phyloP scores from a whole-genome alignment of 2,113 vertebrate species.

The Geococcyx californianus region DNA sequence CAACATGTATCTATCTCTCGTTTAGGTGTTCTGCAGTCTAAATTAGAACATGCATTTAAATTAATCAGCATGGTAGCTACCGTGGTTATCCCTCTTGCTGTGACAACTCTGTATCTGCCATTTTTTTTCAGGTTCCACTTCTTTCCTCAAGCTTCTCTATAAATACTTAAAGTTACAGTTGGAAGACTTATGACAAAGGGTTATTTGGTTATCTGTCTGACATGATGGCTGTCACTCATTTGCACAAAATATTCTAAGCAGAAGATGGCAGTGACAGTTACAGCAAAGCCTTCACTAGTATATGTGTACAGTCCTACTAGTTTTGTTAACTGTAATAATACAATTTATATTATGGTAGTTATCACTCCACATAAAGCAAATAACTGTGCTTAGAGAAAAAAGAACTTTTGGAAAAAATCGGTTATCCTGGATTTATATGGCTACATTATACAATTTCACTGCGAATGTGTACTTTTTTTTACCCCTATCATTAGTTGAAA shows the following conservation, averaged over 20 bases:
- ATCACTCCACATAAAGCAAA: neutral
- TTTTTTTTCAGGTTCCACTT: neutral
- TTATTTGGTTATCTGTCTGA: neutral
- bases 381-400: neutral
- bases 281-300: neutral
- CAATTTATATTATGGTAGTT: neutral
- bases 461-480: neutral
- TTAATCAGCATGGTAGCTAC: neutral
- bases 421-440: neutral
- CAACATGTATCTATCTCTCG: too few relatives aligned
- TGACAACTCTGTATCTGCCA: neutral
- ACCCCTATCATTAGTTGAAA: neutral
- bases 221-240: accelerated
- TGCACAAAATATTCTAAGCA: neutral
- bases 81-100: neutral
- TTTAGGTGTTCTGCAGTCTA: neutral
- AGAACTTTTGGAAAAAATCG: neutral
- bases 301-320: neutral
- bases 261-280: neutral
- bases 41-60: neutral
- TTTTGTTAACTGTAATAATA: neutral
- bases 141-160: neutral
- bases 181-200: neutral
- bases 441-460: neutral
- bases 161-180: neutral